A percentile compares a stretch with the other conserved stretches of the same genome.
phyloP scores from a whole-genome alignment of 2,888 invertebrate species.

The Perizoma affinitatum region DNA sequence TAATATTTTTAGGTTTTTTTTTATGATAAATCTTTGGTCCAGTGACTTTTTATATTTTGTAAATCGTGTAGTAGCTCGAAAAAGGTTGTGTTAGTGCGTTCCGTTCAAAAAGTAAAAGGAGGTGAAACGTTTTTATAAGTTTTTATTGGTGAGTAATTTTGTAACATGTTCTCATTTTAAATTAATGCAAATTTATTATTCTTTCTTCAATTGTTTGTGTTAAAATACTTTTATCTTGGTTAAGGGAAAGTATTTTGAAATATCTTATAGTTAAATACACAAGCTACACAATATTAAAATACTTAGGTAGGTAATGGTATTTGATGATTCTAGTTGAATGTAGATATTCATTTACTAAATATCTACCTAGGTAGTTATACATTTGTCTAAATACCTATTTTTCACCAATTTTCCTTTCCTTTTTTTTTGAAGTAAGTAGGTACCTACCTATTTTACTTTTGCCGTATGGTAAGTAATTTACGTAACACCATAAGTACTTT shows the following conservation, averaged over 20 bases:
- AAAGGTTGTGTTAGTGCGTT: constrained; percentile 31
- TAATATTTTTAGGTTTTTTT: constrained; percentile 32
- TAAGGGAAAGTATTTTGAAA: constrained; percentile 6
- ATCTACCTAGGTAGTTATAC: too few species aligned
- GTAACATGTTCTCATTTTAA: constrained; percentile 14
- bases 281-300: too few species aligned
- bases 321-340: too few species aligned
- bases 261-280: not conserved
- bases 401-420: too few species aligned
- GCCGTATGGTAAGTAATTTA: too few species aligned
- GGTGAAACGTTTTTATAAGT: constrained; percentile 64
- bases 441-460: too few species aligned
- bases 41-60: constrained; percentile 36
- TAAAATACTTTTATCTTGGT: too few species aligned
- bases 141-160: constrained; percentile 56
- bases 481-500: not conserved
- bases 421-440: too few species aligned
- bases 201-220: constrained; percentile 8
- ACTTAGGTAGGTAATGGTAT: too few species aligned
- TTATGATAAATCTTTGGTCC: constrained; percentile 23
- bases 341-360: too few species aligned
- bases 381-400: too few species aligned
- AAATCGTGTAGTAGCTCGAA: constrained; percentile 45
- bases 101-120: constrained; percentile 68
- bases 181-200: constrained; percentile 12